Evolutionary conservation across 2,113 vertebrate genomes (phyloP).

Genomic region (Dolichallabes microphthalmus): DNA sequence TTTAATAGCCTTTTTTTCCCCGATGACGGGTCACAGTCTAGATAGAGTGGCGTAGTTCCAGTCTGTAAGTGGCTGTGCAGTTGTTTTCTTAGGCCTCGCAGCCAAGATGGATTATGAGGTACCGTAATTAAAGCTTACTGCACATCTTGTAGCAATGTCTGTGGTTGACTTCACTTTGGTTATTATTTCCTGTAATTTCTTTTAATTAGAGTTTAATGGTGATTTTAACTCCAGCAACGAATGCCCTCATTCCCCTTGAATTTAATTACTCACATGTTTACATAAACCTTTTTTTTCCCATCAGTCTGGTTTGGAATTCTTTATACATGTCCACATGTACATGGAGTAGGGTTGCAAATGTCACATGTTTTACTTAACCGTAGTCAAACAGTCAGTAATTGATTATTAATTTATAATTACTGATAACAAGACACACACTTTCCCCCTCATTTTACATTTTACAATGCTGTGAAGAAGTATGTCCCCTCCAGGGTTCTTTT

Average conservation of each 20-base stretch:
- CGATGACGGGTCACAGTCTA: conserved; percentile 13
- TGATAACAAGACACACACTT: too few species aligned
- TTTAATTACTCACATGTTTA: conserved; percentile 49
- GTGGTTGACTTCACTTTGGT: conserved; percentile 47
- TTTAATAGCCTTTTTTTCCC: conserved; percentile 49
- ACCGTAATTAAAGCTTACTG: conserved; percentile 52
- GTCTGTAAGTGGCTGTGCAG: conserved; percentile 15
- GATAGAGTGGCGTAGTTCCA: conserved; percentile 42
- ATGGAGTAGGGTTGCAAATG: background rate
- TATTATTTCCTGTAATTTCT: conserved; percentile 56
- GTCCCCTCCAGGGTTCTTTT: too few species aligned
- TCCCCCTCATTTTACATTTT: too few species aligned
- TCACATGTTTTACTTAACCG: too few species aligned
- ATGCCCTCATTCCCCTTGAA: conserved; percentile 63
- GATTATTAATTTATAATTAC: too few species aligned
- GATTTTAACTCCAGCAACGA: conserved; percentile 56
- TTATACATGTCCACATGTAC: background rate
- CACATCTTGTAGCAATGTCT: conserved; percentile 57
- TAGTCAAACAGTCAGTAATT: too few species aligned
- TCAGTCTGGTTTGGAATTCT: background rate
- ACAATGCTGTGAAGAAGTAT: too few species aligned
- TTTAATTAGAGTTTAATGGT: conserved; percentile 50
- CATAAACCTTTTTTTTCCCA: conserved; percentile 45
- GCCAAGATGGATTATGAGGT: conserved; percentile 33
- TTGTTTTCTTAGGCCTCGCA: conserved; percentile 42